Base-by-base conservation (phyloP, 2,888 invertebrate species). In the Drosophila macrothrix region DNA sequence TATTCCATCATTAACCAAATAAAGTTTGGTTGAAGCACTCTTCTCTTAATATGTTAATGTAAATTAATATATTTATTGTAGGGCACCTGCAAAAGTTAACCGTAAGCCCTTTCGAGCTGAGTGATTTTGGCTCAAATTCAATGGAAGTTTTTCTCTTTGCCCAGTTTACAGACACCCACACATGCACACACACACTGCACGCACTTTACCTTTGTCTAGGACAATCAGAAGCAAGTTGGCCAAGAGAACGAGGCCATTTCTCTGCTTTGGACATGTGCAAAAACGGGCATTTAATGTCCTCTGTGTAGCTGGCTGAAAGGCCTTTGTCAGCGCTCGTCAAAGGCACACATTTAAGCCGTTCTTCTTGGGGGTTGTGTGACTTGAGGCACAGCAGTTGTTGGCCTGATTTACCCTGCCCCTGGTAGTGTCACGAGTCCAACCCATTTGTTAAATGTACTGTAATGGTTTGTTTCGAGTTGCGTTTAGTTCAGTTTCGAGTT, bases 401-500 rank as follows among this genome's bases (percentile, higher is more conserved):
- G n/a, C 33, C 28, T 7, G 56, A 16, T 19, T 25, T 28, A 25
- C 12, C 31, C 9, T 14, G n/a, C 4, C 28, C 3, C 33, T 12
- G 16, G 7, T 12, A 28, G 29, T 35, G 53, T 43, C 49, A 49
- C 7, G 64, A 58, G 43, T 72, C 74, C 75, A 88, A 85, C 89
- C 88, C 84, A 88, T 88, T 88, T 88, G 88, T 82, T 84, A 73
- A 88, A 88, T 88, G 88, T 89, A 88, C 76, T 78, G 88, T 82
- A 74, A 89, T 67, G 74, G 78, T 68, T 84, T 83, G 87, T 86
- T 82, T 80, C 73, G 65, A 76, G 75, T 83, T 79, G 64, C 69
- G 78, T 72, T 80, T 52, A 72, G 76, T 71, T 52, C 52, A 76
- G 72, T 77, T 87, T 73, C 37, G 67, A 84, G 77, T 83, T 85